Base-by-base conservation (phyloP, 2,888 invertebrate genomes). In the Suillia variegata region DNA sequence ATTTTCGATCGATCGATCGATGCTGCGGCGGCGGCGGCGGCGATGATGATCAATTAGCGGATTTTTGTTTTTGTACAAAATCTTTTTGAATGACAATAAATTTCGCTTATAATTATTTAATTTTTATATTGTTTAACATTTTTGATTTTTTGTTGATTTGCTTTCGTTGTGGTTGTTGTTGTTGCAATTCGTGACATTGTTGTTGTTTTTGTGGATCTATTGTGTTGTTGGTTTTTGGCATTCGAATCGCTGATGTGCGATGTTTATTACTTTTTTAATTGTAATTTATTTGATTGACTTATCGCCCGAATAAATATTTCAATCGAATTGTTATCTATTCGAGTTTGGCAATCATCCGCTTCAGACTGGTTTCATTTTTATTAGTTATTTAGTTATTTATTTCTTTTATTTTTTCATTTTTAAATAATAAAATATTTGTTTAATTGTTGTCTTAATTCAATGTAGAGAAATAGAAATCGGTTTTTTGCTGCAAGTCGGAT, bases 231-330 rank as follows among this genome's bases (percentile, higher is more conserved):
- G 31, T 45, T 38, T 58, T 34, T 59, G 62, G 55, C 56, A 58
- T 62, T 62, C 65, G 58, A 65, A 58, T 56, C 62, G 54, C 63
- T 60, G 20, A 61, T 62, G 59, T 61, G 63, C 64, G 60, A 74
- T 62, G 67, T 72, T 72, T 71, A 73, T 72, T 67, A 71, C 67
- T 63, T 69, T 62, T 73, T 75, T 72, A 75, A 72, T 72, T 72
- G 71, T 72, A 72, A 72, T 72, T 72, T 72, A 72, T 72, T 75
- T 72, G 75, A 72, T 72, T 72, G 72, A 72, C 73, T 75, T 75
- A 72, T 72, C 62, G 75, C 51, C 55, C 64, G 59, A 64, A 73
- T 73, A 68, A 73, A 73, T 74, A 67, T 68, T 71, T 68, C n/a
- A n/a, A 72, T 69, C 69, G 64, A 54, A 52, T 48, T n/a, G n/a